These are phyloP conservation scores for Aurelia aurita complex sp. Pacific DNA, from an alignment of 30 jellyfish, hydroid and myxozoan species.

Conservation along the genomic window DNA sequence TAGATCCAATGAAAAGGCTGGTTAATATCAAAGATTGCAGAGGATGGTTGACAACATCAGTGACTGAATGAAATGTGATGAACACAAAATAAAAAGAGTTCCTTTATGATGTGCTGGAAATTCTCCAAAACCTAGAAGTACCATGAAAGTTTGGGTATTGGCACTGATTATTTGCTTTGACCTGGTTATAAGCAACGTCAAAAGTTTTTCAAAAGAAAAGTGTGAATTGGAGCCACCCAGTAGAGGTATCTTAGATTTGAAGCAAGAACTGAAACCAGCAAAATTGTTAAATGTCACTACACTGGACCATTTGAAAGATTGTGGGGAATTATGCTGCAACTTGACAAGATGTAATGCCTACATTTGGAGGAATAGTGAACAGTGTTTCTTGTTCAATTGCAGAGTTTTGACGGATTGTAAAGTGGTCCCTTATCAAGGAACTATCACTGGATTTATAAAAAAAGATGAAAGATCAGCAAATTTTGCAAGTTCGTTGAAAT, in stretches of 20 bases:
- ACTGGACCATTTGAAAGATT: not conserved
- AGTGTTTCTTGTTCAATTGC: constrained; percentile 15
- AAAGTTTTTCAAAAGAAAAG: not conserved
- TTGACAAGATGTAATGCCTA: constrained; percentile 2
- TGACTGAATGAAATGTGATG: no score
- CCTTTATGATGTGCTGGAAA: no score
- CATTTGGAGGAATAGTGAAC: constrained; percentile 35
- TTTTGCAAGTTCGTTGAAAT: no score
- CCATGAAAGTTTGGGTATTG: no score
- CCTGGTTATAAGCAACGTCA: no score
- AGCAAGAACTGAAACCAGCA: constrained; percentile 10
- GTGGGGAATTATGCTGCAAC: constrained; percentile 8
- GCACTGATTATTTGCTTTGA: no score
- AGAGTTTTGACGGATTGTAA: constrained; percentile 5
- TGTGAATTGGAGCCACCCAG: constrained; percentile 3
- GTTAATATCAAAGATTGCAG: no score
- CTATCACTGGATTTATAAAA: constrained; percentile 15
- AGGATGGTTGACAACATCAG: no score
- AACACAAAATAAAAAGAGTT: no score
- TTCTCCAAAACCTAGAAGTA: no score
- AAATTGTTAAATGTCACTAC: constrained; percentile 13
- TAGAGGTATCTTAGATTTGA: constrained; percentile 16
- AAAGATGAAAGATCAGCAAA: not conserved
- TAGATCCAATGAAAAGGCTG: no score
- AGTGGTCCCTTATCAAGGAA: constrained; percentile 27